These are phyloP conservation scores for Montipora foliosa DNA, from an alignment of 64 coral and sea anemone genomes.

Conservation along the genomic window DNA sequence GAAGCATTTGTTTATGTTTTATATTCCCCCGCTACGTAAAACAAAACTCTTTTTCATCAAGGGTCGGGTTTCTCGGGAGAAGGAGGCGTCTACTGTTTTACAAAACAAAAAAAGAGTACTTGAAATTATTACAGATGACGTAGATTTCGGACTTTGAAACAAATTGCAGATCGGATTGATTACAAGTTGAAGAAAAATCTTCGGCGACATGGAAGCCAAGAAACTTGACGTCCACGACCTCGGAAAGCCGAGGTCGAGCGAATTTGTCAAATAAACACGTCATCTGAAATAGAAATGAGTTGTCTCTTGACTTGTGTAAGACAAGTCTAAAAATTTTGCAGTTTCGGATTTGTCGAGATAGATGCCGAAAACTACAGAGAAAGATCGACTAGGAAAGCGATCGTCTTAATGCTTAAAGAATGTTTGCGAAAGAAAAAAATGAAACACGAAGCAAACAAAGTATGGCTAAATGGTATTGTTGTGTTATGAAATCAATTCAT, in stretches of 20 bases:
- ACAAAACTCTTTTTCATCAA: background rate
- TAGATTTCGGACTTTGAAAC: constrained; percentile 19
- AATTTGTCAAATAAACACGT: constrained; percentile 35
- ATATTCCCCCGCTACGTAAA: background rate
- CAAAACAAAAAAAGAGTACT: background rate
- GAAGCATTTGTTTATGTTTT: background rate
- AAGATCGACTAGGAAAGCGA: background rate
- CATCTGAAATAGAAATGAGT: constrained; percentile 27
- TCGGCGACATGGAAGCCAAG: background rate
- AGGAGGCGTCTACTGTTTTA: background rate
- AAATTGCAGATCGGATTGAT: constrained; percentile 4
- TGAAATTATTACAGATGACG: background rate
- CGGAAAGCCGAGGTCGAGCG: constrained; percentile 9
- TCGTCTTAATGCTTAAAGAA: background rate
- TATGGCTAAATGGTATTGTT: constrained; percentile 23
- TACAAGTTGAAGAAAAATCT: background rate
- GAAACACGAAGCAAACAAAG: constrained; percentile 5
- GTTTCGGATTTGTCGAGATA: background rate
- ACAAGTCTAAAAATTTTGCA: background rate
- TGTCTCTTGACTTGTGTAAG: background rate
- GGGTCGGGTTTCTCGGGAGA: background rate
- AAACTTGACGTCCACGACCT: constrained; percentile 28
- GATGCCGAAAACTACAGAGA: background rate
- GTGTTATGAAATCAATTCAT: constrained; percentile 60
- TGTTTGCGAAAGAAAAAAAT: background rate